These are phyloP conservation scores for Toxostoma redivivum DNA, from an alignment of 2,113 vertebrate genomes.

Conservation along the genomic window DNA sequence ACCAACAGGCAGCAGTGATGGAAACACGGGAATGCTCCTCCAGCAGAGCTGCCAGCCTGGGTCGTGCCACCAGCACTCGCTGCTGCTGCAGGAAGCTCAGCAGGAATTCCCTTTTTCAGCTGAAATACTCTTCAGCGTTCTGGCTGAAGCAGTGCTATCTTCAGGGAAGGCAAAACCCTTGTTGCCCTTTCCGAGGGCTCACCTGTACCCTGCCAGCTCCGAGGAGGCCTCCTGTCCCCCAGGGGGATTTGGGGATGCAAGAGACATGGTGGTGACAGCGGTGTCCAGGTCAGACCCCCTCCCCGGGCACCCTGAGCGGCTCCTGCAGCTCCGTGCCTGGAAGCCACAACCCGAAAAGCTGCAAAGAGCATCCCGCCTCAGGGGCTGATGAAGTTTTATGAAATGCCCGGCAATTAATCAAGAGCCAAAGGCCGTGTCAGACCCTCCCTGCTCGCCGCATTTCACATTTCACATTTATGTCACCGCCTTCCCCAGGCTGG, in stretches of 20 bases:
- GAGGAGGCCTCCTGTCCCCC: fast-evolving
- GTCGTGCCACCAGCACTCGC: not conserved
- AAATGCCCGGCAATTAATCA: not conserved
- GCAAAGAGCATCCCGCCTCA: not conserved
- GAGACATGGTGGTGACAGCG: fast-evolving
- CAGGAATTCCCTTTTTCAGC: not conserved
- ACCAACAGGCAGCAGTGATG: not conserved
- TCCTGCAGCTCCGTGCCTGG: not conserved
- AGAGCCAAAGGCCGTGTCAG: not conserved
- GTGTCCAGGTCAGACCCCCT: not conserved
- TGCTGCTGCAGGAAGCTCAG: not conserved
- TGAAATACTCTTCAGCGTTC: fast-evolving
- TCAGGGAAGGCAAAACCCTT: fast-evolving
- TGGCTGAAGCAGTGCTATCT: not conserved
- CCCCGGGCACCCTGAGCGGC: not conserved
- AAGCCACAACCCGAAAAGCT: not conserved
- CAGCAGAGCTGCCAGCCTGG: not conserved
- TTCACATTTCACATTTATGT: not conserved
- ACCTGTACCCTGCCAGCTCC: not conserved
- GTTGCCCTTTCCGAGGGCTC: not conserved
- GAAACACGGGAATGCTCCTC: not conserved
- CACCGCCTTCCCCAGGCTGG: not conserved
- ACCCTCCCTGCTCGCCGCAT: not conserved
- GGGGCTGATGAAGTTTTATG: not conserved
- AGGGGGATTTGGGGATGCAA: fast-evolving